A percentile compares a stretch with the other conserved stretches of the same genome.
phyloP scores from a whole-genome alignment of 2,888 invertebrate genomes.

The Rhamnusium bicolor region DNA sequence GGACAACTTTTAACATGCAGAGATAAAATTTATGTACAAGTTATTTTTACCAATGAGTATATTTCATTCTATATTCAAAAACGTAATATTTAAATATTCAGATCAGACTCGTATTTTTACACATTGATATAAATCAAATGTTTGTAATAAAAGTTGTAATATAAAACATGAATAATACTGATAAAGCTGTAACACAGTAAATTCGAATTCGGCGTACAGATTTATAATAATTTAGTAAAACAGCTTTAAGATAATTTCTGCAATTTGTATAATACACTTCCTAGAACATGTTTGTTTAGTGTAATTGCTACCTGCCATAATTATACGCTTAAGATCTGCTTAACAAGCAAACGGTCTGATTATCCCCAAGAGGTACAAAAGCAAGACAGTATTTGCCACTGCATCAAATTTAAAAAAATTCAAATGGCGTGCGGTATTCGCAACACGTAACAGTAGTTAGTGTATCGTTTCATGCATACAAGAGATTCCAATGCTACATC shows the following conservation, averaged over 20 bases:
- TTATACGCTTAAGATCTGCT: not conserved
- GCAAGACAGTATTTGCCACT: not conserved
- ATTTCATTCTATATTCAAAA: too few relatives aligned
- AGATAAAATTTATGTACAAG: too few relatives aligned
- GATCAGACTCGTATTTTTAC: too few relatives aligned
- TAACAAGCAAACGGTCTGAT: constrained; percentile 12
- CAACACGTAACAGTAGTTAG: constrained; percentile 27
- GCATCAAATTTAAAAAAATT: constrained; percentile 5
- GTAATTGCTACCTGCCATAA: constrained; percentile 8
- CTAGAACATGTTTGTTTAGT: constrained; percentile 23
- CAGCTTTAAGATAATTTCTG: constrained; percentile 1
- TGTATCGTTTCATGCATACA: not conserved
- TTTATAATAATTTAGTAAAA: not conserved
- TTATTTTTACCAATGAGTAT: too few relatives aligned
- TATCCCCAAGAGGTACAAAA: not conserved
- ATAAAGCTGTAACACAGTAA: not conserved
- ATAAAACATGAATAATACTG: too few relatives aligned
- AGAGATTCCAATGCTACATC: constrained; percentile 9
- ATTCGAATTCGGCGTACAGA: not conserved
- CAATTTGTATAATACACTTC: constrained; percentile 26
- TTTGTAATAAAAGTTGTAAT: too few relatives aligned
- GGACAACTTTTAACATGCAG: too few relatives aligned
- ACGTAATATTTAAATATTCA: too few relatives aligned
- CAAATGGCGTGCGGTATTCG: constrained; percentile 25
- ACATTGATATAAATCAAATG: too few relatives aligned